Conservation (phyloP, 2,888 invertebrate species). For the Tiphia femorata region DNA sequence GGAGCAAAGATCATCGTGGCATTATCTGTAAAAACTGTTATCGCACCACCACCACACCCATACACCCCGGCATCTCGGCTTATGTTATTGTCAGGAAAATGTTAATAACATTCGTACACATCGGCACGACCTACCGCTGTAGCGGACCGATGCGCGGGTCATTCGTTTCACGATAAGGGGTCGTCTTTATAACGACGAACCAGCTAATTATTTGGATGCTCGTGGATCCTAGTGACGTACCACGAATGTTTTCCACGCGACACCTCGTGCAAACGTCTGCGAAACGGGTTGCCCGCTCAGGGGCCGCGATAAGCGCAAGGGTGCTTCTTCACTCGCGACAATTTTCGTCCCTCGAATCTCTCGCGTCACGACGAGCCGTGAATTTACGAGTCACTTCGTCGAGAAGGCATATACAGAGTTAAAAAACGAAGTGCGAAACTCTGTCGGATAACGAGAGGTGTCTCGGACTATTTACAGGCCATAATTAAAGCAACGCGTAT, state of each 20-base stretch:
- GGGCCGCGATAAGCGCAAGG: no score
- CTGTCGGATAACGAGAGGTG: no score
- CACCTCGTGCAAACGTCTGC: no score
- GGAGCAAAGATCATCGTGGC: constrained; percentile 33
- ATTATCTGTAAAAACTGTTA: constrained; percentile 31
- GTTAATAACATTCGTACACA: constrained; percentile 28
- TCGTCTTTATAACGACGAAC: constrained; percentile 13
- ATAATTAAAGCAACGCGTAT: no score
- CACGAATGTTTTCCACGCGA: constrained; percentile 17
- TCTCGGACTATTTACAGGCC: no score
- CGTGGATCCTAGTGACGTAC: constrained; percentile 4
- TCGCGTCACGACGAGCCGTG: no score
- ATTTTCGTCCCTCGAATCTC: no score
- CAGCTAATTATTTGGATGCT: constrained; percentile 25
- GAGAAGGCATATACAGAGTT: no score
- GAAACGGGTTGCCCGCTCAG: no score
- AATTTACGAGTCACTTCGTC: no score
- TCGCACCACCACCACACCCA: background rate
- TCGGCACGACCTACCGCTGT: constrained; percentile 12
- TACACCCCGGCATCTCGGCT: constrained; percentile 1
- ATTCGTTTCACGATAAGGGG: constrained; percentile 33
- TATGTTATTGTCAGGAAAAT: constrained; percentile 21
- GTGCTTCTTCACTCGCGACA: no score
- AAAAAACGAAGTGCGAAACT: no score
- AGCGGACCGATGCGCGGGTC: constrained; percentile 27